These are phyloP conservation scores for Cavia aperea DNA, from an alignment of 2,113 vertebrate genomes.

Conservation along the genomic window DNA sequence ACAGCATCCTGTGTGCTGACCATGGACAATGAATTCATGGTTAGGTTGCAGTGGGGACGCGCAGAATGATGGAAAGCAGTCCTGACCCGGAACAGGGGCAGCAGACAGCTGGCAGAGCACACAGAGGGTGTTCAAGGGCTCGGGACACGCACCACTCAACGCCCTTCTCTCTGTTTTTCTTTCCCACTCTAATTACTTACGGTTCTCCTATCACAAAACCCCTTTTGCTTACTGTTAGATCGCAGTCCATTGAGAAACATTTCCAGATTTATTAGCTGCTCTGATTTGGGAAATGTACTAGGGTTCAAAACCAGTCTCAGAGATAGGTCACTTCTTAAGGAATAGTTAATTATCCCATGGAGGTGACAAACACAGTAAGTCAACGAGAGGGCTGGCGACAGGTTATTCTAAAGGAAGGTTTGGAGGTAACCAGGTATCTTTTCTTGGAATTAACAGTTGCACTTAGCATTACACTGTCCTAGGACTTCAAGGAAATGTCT, in stretches of 20 bases:
- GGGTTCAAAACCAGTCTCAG: not conserved
- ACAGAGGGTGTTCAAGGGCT: fast-evolving
- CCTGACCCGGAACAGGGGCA: not conserved
- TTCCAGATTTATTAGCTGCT: not conserved
- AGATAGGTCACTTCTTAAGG: not conserved
- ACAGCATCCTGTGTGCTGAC: not conserved
- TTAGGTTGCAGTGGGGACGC: fast-evolving
- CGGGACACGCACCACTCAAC: not conserved
- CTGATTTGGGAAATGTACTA: not conserved
- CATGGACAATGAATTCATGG: fast-evolving
- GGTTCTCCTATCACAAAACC: not conserved
- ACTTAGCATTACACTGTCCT: not conserved
- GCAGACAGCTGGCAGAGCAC: not conserved
- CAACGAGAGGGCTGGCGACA: not conserved
- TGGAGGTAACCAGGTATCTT: not conserved
- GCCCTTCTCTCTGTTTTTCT: not conserved
- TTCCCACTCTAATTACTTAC: not conserved
- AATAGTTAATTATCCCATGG: not conserved
- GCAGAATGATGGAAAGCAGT: not conserved
- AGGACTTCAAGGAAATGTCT: slow-evolving; percentile 24
- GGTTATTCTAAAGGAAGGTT: not conserved
- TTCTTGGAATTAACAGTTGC: not conserved
- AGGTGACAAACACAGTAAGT: not conserved
- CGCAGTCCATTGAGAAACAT: not conserved
- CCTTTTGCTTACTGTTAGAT: slow-evolving; percentile 4